phyloP scores from a whole-genome alignment of 2,113 vertebrate species.

The Apteryx mantelli region DNA sequence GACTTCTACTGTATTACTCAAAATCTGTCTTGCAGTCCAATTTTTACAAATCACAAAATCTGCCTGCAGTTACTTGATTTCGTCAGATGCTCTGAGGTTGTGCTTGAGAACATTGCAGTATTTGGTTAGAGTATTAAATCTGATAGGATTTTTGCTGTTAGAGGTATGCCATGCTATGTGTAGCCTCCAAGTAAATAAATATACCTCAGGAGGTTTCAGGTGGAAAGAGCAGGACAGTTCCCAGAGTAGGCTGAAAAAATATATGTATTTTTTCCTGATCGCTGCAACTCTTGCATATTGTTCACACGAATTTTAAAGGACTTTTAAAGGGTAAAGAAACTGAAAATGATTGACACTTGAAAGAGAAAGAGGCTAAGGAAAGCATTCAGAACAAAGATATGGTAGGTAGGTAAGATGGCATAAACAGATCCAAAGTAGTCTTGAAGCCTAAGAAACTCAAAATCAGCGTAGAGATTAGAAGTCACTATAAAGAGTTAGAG shows the following conservation, averaged over 20 bases:
- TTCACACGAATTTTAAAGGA: neutral
- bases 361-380: neutral
- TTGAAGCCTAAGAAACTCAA: neutral
- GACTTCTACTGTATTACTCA: neutral
- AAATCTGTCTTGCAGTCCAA: neutral
- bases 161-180: rapidly evolving
- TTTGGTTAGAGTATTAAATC: neutral
- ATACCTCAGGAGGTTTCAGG: too few relatives aligned
- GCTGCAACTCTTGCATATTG: neutral
- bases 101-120: neutral
- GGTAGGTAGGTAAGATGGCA: neutral
- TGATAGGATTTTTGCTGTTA: neutral
- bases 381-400: neutral
- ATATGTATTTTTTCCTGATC: neutral
- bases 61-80: neutral
- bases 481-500: neutral
- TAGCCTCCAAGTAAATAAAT: neutral
- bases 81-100: neutral
- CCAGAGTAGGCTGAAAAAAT: neutral
- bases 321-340: neutral
- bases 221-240: neutral
- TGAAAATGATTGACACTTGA: neutral
- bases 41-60: neutral
- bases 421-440: neutral
- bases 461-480: neutral